Percentiles rank a stretch among this genome's conserved stretches.
These are phyloP conservation scores for Anoura caudifer DNA, from an alignment of 2,113 vertebrate genomes.

Conservation along the genomic window DNA sequence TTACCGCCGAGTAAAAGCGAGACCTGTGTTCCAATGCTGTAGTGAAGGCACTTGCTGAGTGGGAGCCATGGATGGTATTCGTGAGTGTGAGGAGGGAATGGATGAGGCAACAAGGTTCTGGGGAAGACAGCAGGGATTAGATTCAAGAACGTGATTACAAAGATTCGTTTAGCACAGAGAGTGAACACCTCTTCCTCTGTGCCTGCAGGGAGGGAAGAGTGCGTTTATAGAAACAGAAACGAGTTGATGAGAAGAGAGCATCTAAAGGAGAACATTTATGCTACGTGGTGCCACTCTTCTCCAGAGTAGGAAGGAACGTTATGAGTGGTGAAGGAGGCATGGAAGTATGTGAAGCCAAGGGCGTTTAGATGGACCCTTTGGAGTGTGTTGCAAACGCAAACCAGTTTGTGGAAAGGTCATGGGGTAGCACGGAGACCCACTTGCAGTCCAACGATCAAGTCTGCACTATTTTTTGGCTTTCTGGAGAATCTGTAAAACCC, in stretches of 20 bases:
- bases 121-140: not conserved
- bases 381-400: not conserved
- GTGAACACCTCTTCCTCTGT: not conserved
- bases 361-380: not conserved
- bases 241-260: not conserved
- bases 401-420: not conserved
- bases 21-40: not conserved
- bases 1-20: not conserved
- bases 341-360: not conserved
- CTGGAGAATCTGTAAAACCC: not conserved
- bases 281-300: not conserved
- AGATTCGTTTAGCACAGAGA: not conserved
- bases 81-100: not conserved
- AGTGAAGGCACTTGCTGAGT: not conserved
- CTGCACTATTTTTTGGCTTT: not conserved
- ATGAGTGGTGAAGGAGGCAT: not conserved
- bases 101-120: not conserved
- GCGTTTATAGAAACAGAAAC: not conserved
- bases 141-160: not conserved
- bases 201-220: not conserved
- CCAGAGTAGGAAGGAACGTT: not conserved
- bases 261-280: not conserved
- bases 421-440: not conserved
- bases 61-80: not conserved
- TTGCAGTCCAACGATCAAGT: not conserved